Percentiles rank a stretch among this genome's conserved stretches.
Evolutionary conservation across 2,888 invertebrate genomes (phyloP).

Genomic region (Trichopria drosophilae): DNA sequence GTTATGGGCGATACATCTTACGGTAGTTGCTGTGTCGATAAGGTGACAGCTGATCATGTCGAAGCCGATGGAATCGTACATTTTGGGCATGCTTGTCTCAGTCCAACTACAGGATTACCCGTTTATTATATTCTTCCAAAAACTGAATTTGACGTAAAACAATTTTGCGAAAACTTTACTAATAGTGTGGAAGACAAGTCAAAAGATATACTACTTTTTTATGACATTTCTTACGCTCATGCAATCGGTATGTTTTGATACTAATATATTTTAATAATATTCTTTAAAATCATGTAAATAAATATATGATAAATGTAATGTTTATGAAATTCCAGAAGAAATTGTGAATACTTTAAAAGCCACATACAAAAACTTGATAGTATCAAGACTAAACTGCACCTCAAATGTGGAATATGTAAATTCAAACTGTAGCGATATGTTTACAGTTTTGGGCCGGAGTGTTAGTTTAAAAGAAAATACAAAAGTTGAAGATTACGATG

Average conservation of each 20-base stretch:
- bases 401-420: slow-evolving; percentile 32
- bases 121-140: slow-evolving; percentile 75
- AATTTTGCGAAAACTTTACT: slow-evolving; percentile 51
- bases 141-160: slow-evolving; percentile 61
- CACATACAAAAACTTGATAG: slow-evolving; percentile 27
- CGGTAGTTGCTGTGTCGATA: slow-evolving; percentile 90
- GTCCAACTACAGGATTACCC: slow-evolving; percentile 70
- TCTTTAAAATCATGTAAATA: neutral
- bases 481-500: slow-evolving; percentile 61
- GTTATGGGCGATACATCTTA: slow-evolving; percentile 90
- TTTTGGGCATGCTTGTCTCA: slow-evolving; percentile 87
- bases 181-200: slow-evolving; percentile 52
- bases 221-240: slow-evolving; percentile 71
- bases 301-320: no score
- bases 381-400: slow-evolving; percentile 31
- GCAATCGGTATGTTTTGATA: slow-evolving; percentile 60
- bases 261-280: neutral
- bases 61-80: slow-evolving; percentile 85
- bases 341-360: slow-evolving; percentile 24
- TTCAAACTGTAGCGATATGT: no score
- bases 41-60: slow-evolving; percentile 86
- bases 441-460: no score
- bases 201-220: slow-evolving; percentile 64
- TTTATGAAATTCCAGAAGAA: slow-evolving; percentile 26
- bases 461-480: no score